Percentiles rank a stretch among this genome's conserved stretches.
phyloP scores from a whole-genome alignment of 2,888 invertebrate species.

The Hypsopygia costalis region DNA sequence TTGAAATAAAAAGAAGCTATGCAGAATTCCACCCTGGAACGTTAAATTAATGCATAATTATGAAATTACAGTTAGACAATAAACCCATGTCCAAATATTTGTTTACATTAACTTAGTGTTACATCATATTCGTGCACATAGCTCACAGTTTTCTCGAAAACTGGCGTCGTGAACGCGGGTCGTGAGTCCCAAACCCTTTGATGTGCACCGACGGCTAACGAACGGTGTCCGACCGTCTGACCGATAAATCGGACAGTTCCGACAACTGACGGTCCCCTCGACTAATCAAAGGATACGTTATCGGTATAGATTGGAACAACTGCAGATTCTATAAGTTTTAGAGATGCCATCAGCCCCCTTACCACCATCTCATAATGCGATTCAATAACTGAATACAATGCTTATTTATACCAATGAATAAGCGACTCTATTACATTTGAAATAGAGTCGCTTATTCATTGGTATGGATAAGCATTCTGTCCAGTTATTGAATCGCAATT shows the following conservation, averaged over 20 bases:
- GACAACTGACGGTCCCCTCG: constrained; percentile 33
- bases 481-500: too few species aligned
- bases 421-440: too few species aligned
- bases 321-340: constrained; percentile 19
- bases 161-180: constrained; percentile 55
- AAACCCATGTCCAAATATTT: constrained; percentile 14
- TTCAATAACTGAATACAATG: too few species aligned
- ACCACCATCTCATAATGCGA: too few species aligned
- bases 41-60: too few species aligned
- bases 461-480: too few species aligned
- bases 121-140: constrained; percentile 64
- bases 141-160: constrained; percentile 65
- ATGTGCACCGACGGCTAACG: constrained; percentile 62
- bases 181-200: constrained; percentile 67
- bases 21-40: too few species aligned
- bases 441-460: too few species aligned
- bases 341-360: too few species aligned
- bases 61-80: constrained; percentile 11
- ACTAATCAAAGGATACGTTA: constrained; percentile 47
- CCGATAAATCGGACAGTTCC: constrained; percentile 35
- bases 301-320: constrained; percentile 27
- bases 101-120: constrained; percentile 29
- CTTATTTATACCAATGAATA: too few species aligned
- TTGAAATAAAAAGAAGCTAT: too few species aligned
- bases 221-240: constrained; percentile 47